These are phyloP conservation scores for Diplosoma virens DNA, from an alignment of 23 tunicate genomes.

Conservation along the genomic window DNA sequence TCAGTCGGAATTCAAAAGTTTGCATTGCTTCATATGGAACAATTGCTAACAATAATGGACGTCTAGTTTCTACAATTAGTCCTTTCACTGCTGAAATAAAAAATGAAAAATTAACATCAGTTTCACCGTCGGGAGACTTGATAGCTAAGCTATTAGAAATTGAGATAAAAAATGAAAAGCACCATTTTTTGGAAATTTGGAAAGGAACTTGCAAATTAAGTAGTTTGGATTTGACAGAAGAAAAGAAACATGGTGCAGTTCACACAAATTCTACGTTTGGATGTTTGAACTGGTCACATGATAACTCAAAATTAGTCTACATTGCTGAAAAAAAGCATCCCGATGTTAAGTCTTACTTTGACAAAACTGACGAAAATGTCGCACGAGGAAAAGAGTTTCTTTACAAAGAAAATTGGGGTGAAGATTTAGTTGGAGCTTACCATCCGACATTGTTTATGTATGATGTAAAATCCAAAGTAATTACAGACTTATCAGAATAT, in stretches of 20 bases:
- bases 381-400: constrained; percentile 44
- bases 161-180: constrained; percentile 21
- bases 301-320: constrained; percentile 46
- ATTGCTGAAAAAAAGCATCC: constrained; percentile 58
- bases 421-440: constrained; percentile 44
- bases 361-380: constrained; percentile 11
- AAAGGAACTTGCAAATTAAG: constrained; percentile 21
- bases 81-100: no score
- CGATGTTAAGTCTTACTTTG: constrained; percentile 30
- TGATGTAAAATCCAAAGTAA: constrained; percentile 29
- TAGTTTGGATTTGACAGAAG: constrained; percentile 42
- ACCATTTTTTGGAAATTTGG: constrained; percentile 74
- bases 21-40: no score
- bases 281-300: constrained; percentile 72
- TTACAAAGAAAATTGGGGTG: constrained; percentile 76
- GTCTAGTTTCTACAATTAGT: no score
- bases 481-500: constrained; percentile 8
- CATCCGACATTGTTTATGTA: constrained; percentile 53
- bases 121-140: constrained; percentile 28
- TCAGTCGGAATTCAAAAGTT: no score
- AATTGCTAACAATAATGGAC: no score
- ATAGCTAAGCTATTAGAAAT: constrained; percentile 51
- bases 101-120: constrained; percentile 26
- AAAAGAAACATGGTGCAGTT: constrained; percentile 70
- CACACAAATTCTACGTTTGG: constrained; percentile 53